These are phyloP conservation scores for Aphelocoma californica DNA, from an alignment of 2,797 vertebrate genomes.

Conservation along the genomic window DNA sequence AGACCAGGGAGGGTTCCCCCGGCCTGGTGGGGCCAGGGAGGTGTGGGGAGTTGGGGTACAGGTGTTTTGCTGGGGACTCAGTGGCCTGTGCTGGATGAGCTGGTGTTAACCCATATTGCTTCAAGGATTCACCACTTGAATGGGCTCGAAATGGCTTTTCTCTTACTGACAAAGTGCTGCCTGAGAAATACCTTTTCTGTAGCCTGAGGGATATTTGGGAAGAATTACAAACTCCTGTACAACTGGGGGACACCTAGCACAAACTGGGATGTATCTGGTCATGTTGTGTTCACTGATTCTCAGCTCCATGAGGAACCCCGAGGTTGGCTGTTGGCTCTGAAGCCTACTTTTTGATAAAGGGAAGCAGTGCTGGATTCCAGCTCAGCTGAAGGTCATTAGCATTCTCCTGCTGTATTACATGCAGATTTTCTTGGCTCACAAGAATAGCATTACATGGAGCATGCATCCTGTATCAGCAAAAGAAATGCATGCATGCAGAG, in stretches of 20 bases:
- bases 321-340: neutral
- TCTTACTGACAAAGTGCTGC: neutral
- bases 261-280: neutral
- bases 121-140: neutral
- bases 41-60: neutral
- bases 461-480: conserved; percentile 31
- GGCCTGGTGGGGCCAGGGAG: neutral
- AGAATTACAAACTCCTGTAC: neutral
- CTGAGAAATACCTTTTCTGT: neutral
- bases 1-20: neutral
- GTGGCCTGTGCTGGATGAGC: neutral
- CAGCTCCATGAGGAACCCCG: neutral
- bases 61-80: neutral
- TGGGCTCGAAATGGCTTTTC: neutral
- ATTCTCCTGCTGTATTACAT: conserved; percentile 61
- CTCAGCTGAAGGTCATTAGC: conserved; percentile 39
- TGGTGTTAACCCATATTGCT: neutral
- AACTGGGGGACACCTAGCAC: neutral
- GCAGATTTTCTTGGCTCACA: conserved; percentile 58
- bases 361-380: neutral
- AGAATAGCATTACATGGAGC: conserved; percentile 42
- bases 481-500: conserved; percentile 21
- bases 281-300: neutral
- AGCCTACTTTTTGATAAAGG: conserved; percentile 22
- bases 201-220: neutral